Evolutionary conservation across 1,140 invertebrate species (phyloP), one percentile per base, ranked within the genome.

Genomic region (Xylocopa sonorina): DNA sequence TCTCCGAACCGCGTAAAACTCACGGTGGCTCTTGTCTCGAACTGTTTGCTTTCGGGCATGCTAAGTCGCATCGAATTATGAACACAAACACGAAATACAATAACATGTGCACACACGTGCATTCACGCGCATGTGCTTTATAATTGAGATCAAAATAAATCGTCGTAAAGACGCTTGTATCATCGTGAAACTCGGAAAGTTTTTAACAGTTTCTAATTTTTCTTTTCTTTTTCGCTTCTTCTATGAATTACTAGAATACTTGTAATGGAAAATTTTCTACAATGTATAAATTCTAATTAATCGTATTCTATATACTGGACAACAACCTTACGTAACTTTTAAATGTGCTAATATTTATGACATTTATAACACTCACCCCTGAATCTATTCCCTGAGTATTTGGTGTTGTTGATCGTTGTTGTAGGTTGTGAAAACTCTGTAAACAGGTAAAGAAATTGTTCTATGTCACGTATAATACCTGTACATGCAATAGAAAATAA

Each of bases 361-460:
- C 24, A 63, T 63, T 63, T 18, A n/a, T 2, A 68, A 60, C 50
- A 91, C 92, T 89, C 81, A 93, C 92, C 89, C 92, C 92, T 84
- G 92, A 91, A 84, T 93, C 92, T 80, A 93, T 93, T 84, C 92
- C 92, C 91, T 93, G 92, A 90, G 92, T 90, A 91, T 93, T 93
- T 88, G 92, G 92, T 82, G 92, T 93, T 63, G 92, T 92, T 63
- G 92, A 92, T 89, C 92, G 89, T 89, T 92, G 91, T 67, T 91
- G 92, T 82, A 93, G 88, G 81, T 90, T 91, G 72, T 93, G 92
- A 81, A 92, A 93, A 91, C 87, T 92, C 92, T 93, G 82, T 34
- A 91, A 91, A 38, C 66, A 87, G 21, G 50, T 38, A 41, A 2
- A 32, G 34, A 46, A 57, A 3, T 46, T n/a, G 9, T 78, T 4